Conservation (phyloP, 2,888 invertebrate species). For the Campoplex capitator region DNA sequence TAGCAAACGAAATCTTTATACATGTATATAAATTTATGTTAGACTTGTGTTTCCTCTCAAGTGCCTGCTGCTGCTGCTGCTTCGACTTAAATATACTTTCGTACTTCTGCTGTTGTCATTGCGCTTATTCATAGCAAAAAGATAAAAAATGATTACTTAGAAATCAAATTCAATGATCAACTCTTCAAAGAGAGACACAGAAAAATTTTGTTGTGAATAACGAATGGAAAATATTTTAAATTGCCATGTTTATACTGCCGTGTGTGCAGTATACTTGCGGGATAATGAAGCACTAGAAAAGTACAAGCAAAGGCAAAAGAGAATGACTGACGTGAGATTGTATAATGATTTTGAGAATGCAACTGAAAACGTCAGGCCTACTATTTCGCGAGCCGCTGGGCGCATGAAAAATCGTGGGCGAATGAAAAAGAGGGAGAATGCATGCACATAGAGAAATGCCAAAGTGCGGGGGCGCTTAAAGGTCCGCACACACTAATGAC, state of each 20-base stretch:
- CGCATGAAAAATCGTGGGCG: slow-evolving; percentile 57
- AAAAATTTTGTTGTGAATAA: slow-evolving; percentile 19
- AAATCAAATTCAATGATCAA: slow-evolving; percentile 47
- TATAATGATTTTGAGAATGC: slow-evolving; percentile 56
- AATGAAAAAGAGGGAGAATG: slow-evolving; percentile 36
- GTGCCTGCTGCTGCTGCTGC: slow-evolving; percentile 49
- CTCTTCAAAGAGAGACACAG: slow-evolving; percentile 24
- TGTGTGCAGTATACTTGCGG: slow-evolving; percentile 8
- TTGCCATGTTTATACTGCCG: too few relatives aligned
- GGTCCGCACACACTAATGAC: too few relatives aligned
- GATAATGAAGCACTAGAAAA: slow-evolving; percentile 36
- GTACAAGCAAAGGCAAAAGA: slow-evolving; percentile 1
- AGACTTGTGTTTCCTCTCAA: slow-evolving; percentile 55
- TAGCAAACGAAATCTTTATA: background rate
- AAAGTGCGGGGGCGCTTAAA: slow-evolving; percentile 50
- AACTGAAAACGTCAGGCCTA: slow-evolving; percentile 35
- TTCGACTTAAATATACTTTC: slow-evolving; percentile 30
- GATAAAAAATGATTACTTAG: slow-evolving; percentile 45
- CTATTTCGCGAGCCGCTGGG: slow-evolving; percentile 7
- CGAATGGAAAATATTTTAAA: background rate
- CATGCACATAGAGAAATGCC: slow-evolving; percentile 51
- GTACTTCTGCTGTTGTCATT: slow-evolving; percentile 39
- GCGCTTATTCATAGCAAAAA: slow-evolving; percentile 33
- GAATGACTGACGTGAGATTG: slow-evolving; percentile 32
- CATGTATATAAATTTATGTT: slow-evolving; percentile 7